Conservation (phyloP, 1,140 invertebrate genomes). For the Rhopalosiphum padi region DNA sequence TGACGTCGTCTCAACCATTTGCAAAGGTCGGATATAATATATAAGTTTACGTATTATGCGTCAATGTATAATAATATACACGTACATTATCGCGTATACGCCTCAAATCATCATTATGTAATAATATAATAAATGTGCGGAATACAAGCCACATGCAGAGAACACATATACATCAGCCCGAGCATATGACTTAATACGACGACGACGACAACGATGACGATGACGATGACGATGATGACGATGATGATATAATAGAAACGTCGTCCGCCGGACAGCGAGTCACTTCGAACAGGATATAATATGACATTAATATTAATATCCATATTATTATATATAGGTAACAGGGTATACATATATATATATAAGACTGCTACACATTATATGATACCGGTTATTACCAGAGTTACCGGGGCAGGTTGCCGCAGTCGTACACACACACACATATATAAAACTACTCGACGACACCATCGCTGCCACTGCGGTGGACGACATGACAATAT, state of each 20-base stretch:
- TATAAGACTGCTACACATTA: background rate
- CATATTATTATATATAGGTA: background rate
- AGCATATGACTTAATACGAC: background rate
- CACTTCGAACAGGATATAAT: background rate
- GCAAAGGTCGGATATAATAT: background rate
- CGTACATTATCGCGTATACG: too few relatives aligned
- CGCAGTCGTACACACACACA: background rate
- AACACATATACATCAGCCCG: background rate
- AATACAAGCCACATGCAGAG: background rate
- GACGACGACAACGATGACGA: background rate
- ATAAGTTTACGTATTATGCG: background rate
- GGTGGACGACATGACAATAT: conserved; percentile 4
- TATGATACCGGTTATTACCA: conserved; percentile 13
- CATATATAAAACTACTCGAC: background rate
- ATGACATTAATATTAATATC: background rate
- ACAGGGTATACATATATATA: background rate
- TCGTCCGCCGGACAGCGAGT: background rate
- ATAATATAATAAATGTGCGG: background rate
- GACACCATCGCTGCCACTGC: conserved; percentile 3
- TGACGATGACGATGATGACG: background rate
- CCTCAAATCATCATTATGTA: background rate
- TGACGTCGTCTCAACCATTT: background rate
- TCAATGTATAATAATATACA: too few relatives aligned
- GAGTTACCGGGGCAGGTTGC: background rate
- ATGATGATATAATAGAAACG: background rate